Conservation (phyloP, 2,888 invertebrate genomes). For the Helicoverpa assulta region DNA sequence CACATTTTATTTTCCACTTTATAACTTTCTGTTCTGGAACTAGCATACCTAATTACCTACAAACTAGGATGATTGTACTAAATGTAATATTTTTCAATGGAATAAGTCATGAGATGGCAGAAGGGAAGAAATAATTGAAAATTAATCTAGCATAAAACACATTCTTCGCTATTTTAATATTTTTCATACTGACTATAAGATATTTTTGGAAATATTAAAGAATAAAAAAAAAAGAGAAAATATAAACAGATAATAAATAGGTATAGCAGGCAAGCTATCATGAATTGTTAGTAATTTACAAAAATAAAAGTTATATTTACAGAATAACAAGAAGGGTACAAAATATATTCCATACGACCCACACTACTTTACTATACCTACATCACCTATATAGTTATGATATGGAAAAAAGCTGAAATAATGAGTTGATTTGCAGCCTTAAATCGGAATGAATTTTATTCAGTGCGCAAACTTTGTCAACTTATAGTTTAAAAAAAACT, state of each 20-base stretch:
- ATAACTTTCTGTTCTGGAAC: slow-evolving; percentile 26
- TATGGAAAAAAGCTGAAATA: no score
- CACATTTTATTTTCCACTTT: neutral
- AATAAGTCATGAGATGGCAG: neutral
- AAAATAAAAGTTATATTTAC: no score
- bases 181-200: no score
- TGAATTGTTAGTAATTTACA: neutral
- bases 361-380: neutral
- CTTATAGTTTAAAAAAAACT: neutral
- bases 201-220: no score
- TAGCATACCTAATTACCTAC: no score
- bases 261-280: neutral
- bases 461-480: neutral
- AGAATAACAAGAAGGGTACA: no score
- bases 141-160: neutral
- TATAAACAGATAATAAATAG: neutral
- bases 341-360: no score
- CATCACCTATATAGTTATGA: no score
- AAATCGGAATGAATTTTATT: neutral
- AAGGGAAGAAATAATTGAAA: neutral
- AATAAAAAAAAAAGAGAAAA: no score
- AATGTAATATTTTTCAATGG: neutral
- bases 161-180: neutral
- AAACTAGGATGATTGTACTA: neutral
- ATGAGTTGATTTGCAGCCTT: no score